phyloP scores from a whole-genome alignment of 2,888 invertebrate species.

The Didymodactylos carnosus region DNA sequence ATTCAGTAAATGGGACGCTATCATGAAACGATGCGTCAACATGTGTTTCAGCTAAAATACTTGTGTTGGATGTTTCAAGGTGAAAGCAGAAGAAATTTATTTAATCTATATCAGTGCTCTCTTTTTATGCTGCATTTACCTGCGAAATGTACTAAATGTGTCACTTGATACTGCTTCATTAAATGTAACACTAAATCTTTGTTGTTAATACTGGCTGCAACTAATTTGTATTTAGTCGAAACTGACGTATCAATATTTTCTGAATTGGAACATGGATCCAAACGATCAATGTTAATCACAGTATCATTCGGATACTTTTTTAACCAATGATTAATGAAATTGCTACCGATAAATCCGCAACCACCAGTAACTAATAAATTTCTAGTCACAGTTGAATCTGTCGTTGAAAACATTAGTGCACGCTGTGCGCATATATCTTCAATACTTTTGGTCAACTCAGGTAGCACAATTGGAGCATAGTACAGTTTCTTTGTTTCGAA shows the following conservation, averaged over 20 bases:
- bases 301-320: slow-evolving; percentile 18
- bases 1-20: slow-evolving; percentile 19
- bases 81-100: too few relatives aligned
- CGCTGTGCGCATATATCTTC: too few relatives aligned
- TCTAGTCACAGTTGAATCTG: neutral
- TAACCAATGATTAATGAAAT: slow-evolving; percentile 18
- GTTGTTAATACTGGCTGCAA: slow-evolving; percentile 20
- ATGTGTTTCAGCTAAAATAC: slow-evolving; percentile 20
- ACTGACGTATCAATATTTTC: slow-evolving; percentile 17
- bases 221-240: slow-evolving; percentile 19
- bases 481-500: too few relatives aligned
- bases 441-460: too few relatives aligned
- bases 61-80: too few relatives aligned
- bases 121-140: too few relatives aligned
- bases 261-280: slow-evolving; percentile 20
- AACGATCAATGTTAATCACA: slow-evolving; percentile 18
- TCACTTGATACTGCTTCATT: slow-evolving; percentile 17
- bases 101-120: too few relatives aligned
- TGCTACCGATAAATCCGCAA: slow-evolving; percentile 15
- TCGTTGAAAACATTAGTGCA: too few relatives aligned
- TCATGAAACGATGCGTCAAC: slow-evolving; percentile 20
- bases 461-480: too few relatives aligned
- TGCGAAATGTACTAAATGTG: slow-evolving; percentile 19
- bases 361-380: neutral
- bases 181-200: slow-evolving; percentile 17